Percentiles rank a stretch among this genome's conserved stretches.
Evolutionary conservation across 1,140 invertebrate species (phyloP).

Genomic region (Drosophila sp.): DNA sequence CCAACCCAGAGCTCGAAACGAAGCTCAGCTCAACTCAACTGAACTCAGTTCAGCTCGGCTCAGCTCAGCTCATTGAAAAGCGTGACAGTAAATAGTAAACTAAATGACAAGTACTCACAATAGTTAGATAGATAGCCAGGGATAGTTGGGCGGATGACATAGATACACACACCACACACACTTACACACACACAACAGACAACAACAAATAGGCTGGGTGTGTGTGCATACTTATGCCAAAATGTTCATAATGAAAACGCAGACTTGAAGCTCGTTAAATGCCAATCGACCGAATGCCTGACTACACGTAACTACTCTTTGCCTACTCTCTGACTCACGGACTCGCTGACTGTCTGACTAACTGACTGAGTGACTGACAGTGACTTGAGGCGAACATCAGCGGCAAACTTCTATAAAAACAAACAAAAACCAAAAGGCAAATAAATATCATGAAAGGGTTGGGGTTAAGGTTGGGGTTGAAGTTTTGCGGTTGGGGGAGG

Average conservation of each 20-base stretch:
- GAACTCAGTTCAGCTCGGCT: neutral
- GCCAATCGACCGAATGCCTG: slow-evolving; percentile 69
- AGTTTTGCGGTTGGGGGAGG: too few species aligned
- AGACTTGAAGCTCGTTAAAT: slow-evolving; percentile 68
- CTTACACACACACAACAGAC: slow-evolving; percentile 27
- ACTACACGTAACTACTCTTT: slow-evolving; percentile 21
- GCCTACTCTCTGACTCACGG: slow-evolving; percentile 19
- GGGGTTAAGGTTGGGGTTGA: too few species aligned
- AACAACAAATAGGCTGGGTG: slow-evolving; percentile 57
- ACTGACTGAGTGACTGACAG: slow-evolving; percentile 20
- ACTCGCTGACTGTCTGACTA: slow-evolving; percentile 1
- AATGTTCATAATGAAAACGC: slow-evolving; percentile 71
- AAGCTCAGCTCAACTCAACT: neutral
- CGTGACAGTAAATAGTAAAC: slow-evolving; percentile 80
- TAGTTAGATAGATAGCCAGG: slow-evolving; percentile 68
- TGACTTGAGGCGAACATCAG: slow-evolving; percentile 22
- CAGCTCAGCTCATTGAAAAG: slow-evolving; percentile 63
- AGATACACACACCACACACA: slow-evolving; percentile 46
- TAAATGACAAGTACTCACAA: slow-evolving; percentile 78
- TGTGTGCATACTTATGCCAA: slow-evolving; percentile 66
- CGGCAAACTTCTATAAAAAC: slow-evolving; percentile 48
- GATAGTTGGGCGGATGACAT: slow-evolving; percentile 57
- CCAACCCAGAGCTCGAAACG: slow-evolving; percentile 6
- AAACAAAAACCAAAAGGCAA: slow-evolving; percentile 36
- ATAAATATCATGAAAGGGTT: slow-evolving; percentile 23